Conservation (phyloP, 2,888 invertebrate species). For the Liopterus haemorrhoidalis region DNA sequence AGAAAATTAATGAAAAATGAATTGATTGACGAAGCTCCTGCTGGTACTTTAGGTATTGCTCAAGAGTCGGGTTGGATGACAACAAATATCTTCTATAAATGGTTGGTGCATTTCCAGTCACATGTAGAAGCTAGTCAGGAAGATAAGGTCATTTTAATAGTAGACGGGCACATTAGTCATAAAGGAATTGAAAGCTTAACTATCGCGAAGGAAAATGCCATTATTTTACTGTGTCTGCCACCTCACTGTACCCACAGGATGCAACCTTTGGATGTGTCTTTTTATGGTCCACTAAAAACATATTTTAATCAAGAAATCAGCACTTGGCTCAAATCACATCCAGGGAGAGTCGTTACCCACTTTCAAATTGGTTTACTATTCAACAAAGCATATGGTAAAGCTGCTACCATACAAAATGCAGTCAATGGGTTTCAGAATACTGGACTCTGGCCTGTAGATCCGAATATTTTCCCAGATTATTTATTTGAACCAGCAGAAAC, state of each 20-base stretch:
- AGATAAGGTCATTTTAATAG: slow-evolving; percentile 33
- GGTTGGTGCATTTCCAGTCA: slow-evolving; percentile 27
- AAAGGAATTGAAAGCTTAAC: slow-evolving; percentile 34
- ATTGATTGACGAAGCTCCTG: slow-evolving; percentile 22
- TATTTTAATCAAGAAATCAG: slow-evolving; percentile 35
- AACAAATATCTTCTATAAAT: slow-evolving; percentile 27
- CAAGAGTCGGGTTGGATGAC: slow-evolving; percentile 36
- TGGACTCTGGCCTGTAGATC: slow-evolving; percentile 27
- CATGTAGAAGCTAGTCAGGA: slow-evolving; percentile 18
- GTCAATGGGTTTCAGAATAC: slow-evolving; percentile 32
- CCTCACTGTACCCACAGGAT: slow-evolving; percentile 37
- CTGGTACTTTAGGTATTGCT: slow-evolving; percentile 12
- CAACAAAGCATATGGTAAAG: slow-evolving; percentile 33
- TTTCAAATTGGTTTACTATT: slow-evolving; percentile 35
- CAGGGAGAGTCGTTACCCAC: slow-evolving; percentile 35
- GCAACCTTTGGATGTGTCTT: slow-evolving; percentile 38
- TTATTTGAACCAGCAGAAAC: slow-evolving; percentile 34
- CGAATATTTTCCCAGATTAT: slow-evolving; percentile 31
- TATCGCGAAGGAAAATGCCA: slow-evolving; percentile 35
- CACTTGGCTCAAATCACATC: slow-evolving; percentile 34
- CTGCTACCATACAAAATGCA: slow-evolving; percentile 32
- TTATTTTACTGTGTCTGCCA: slow-evolving; percentile 38
- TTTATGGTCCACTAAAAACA: slow-evolving; percentile 35
- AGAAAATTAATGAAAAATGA: too few species aligned
- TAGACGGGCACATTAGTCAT: slow-evolving; percentile 38